Evolutionary conservation across 1,140 invertebrate genomes (phyloP), one percentile per base, ranked within the genome.

Genomic region (Lucilia sericata): DNA sequence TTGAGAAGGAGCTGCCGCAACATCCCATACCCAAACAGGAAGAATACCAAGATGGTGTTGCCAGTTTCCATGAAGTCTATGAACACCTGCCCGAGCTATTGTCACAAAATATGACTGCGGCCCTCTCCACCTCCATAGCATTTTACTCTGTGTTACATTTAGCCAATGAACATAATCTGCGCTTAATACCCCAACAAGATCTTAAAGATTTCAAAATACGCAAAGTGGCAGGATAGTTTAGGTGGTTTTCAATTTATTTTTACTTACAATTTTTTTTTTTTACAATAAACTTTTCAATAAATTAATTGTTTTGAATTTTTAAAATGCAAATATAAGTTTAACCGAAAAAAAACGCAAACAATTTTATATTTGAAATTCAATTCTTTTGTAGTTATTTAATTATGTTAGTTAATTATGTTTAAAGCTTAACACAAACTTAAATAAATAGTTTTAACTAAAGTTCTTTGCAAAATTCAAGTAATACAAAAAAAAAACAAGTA

Each of bases 101-200:
- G 17, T 92, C 92, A 1, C 88, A 92, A 85, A 91, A 91, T 84
- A 95, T 94, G 91, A 88, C 91, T 2, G 93, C 94, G 78, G 94
- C 95, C 84, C 88, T 96, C 47, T 95, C 94, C 83, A 92, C 94
- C n/a, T 93, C 94, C 0, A 93, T 96, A 74, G 94, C 94, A 1
- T 95, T 96, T 88, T 94, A 95, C 81, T 95, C 95, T 8, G 89
- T 96, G 10, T 91, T 96, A 1, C 95, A 96, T 92, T 91, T 96
- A 85, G 94, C 94, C 30, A 96, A 96, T 91, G 96, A 96, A 88
- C 93, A 94, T 82, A 87, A 88, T 81, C 84, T 91, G 36, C 87
- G 89, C 5, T 85, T 91, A 9, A 88, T 90, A 82, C 87, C 86
- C 8, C 87, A 91, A 47, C 75, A 87, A 17, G 84, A 91, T 84